Evolutionary conservation across 1,140 invertebrate genomes (phyloP).

Genomic region (Portunus trituberculatus): DNA sequence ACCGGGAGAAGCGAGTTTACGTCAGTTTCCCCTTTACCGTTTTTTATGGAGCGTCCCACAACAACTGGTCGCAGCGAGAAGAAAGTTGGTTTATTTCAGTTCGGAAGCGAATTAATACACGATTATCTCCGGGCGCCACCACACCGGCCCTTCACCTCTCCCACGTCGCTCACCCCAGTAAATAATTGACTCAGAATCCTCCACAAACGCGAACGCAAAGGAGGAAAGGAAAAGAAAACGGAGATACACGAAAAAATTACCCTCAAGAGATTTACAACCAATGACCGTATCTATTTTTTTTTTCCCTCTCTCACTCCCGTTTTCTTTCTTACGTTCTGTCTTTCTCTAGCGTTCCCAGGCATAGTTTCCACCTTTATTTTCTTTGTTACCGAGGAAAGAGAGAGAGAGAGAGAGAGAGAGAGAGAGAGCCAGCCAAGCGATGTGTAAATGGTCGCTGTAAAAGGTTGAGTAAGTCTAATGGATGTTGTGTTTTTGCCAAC

Average conservation of each 20-base stretch:
- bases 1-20: too few relatives aligned
- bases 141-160: too few relatives aligned
- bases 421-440: background rate
- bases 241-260: background rate
- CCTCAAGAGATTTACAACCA: slow-evolving; percentile 31
- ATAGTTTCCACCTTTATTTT: background rate
- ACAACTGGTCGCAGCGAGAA: too few relatives aligned
- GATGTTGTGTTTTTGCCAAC: slow-evolving; percentile 55
- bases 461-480: slow-evolving; percentile 41
- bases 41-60: too few relatives aligned
- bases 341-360: too few relatives aligned
- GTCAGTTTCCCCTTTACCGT: too few relatives aligned
- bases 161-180: too few relatives aligned
- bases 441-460: slow-evolving; percentile 49
- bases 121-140: too few relatives aligned
- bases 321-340: slow-evolving; percentile 34
- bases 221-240: background rate
- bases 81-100: too few relatives aligned
- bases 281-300: slow-evolving; percentile 35
- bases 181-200: too few relatives aligned
- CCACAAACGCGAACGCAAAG: too few relatives aligned
- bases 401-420: background rate
- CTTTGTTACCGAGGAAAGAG: slow-evolving; percentile 18
- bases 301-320: background rate
- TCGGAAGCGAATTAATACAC: too few relatives aligned